Conservation (phyloP, 2,113 vertebrate species). For the Dromas ardeola region DNA sequence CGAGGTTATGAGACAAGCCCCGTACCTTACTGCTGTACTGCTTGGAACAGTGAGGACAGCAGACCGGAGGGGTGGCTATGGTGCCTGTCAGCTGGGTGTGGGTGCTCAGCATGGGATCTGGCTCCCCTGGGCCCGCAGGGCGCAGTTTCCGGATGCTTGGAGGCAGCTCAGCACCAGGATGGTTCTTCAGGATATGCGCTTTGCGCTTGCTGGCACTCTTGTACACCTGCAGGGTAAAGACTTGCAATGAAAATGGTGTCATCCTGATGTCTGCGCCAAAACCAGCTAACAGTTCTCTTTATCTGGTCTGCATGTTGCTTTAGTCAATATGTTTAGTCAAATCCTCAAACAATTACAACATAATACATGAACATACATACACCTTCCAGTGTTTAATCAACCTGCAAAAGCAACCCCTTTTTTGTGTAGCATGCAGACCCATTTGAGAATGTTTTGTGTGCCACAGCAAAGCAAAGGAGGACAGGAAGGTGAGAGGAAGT, state of each 20-base stretch:
- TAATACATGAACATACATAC: background rate
- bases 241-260: background rate
- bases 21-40: constrained; percentile 98
- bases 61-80: constrained; percentile 93
- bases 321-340: background rate
- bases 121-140: constrained; percentile 92
- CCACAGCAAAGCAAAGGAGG: background rate
- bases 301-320: background rate
- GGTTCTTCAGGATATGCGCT: constrained; percentile 98
- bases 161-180: constrained; percentile 93
- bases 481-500: background rate
- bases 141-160: constrained; percentile 96
- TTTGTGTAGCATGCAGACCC: background rate
- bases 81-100: constrained; percentile 98
- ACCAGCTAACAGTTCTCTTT: background rate
- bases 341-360: background rate
- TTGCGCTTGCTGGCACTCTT: constrained; percentile 98
- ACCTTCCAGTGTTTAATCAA: background rate
- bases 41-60: constrained; percentile 97
- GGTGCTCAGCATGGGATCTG: constrained; percentile 96
- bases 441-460: background rate
- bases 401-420: background rate
- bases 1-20: background rate
- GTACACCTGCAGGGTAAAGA: constrained; percentile 83
- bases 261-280: background rate